phyloP scores from a whole-genome alignment of 2,888 invertebrate genomes.

The Eupithecia inturbata region DNA sequence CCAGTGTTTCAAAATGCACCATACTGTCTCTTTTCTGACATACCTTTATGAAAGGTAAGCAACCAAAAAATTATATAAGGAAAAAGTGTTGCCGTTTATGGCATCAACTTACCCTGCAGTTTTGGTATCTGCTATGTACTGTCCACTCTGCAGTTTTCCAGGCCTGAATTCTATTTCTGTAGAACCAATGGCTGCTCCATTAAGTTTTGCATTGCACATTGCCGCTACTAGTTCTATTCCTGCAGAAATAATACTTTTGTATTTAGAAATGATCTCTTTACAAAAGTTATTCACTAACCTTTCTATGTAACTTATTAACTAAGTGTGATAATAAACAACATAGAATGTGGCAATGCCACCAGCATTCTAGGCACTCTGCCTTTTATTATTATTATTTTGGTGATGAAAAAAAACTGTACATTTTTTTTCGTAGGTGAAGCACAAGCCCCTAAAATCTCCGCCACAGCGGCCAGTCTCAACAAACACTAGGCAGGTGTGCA shows the following conservation, averaged over 20 bases:
- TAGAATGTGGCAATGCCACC: background rate
- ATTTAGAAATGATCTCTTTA: background rate
- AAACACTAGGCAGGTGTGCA: too few relatives aligned
- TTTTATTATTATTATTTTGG: too few relatives aligned
- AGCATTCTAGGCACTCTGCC: background rate
- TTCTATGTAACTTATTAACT: too few relatives aligned
- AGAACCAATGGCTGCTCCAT: slow-evolving; percentile 89
- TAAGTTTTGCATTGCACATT: slow-evolving; percentile 88
- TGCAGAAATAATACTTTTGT: slow-evolving; percentile 49
- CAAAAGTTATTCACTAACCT: too few relatives aligned
- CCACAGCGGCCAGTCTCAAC: too few relatives aligned
- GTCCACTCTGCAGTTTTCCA: slow-evolving; percentile 83
- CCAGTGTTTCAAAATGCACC: too few relatives aligned
- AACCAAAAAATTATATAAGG: background rate
- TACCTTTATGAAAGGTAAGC: background rate
- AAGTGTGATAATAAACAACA: background rate
- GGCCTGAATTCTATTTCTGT: slow-evolving; percentile 91
- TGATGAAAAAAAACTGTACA: too few relatives aligned
- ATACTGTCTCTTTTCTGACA: too few relatives aligned
- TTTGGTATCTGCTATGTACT: slow-evolving; percentile 88
- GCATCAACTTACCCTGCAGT: slow-evolving; percentile 89
- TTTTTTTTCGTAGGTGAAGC: background rate
- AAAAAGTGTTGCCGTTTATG: background rate
- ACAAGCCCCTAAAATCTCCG: too few relatives aligned
- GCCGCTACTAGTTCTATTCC: slow-evolving; percentile 90